Evolutionary conservation across 2,113 vertebrate genomes (phyloP), one percentile per base, ranked within the genome.

Genomic region (Phalacrocorax pelagicus): DNA sequence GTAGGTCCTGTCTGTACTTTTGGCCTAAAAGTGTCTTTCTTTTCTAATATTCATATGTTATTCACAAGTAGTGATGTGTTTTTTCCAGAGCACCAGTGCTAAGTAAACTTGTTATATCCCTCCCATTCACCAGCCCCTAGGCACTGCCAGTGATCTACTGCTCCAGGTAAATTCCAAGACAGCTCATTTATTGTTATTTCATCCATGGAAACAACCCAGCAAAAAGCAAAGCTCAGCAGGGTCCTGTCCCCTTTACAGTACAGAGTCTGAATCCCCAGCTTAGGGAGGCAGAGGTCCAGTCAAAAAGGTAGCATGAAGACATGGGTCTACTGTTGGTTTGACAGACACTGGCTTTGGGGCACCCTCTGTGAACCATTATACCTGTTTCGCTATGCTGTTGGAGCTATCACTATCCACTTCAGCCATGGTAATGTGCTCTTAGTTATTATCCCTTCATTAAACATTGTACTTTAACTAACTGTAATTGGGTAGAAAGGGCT

Each of bases 311-410:
- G 22, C 5, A 1, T 12, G 19, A 49, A 66, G 34, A 15, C 5
- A 0, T 6, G 17, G 15, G 6, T 69, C 38, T 46, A 4, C 38
- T 11, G 5, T 22, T 10, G 20, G 2, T 78, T 80, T 51, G 46
- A 38, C 32, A 46, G 42, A 38, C 30, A 10, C 2, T 2, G 51
- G 3, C 34, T 66, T 54, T 49, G 51, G 71, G 42, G 30, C 5
- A 51, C 24, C 6, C 2, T 0, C 38, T 16, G 44, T 19, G 36
- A 71, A 12, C 46, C 3, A 2, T 7, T 15, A 9, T 5, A 34
- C 10, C 16, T 59, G 49, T 18, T 14, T 26, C 13, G 8, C 20
- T 21, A 29, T 9, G 15, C 32, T n/a, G 38, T 8, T 46, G 67
- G 6, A 47, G 61, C 40, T n/a, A 19, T 12, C 34, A 0, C 47